Conservation (phyloP, 2,888 invertebrate species). For the Andrena dorsata region DNA sequence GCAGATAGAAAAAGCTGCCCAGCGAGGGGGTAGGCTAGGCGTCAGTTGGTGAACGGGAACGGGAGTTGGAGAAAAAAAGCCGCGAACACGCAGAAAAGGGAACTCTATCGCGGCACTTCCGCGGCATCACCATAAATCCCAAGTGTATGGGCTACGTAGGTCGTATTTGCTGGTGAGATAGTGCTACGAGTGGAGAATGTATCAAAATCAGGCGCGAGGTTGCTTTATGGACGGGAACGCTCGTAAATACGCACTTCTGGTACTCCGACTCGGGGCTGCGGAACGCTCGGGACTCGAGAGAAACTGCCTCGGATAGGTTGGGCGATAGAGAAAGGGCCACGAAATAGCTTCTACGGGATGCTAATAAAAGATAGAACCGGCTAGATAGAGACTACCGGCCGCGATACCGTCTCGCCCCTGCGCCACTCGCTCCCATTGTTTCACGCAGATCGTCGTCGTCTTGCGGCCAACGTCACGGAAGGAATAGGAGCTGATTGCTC, state of each 20-base stretch:
- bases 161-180: constrained; percentile 85
- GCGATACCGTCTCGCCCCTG: constrained; percentile 69
- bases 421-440: constrained; percentile 75
- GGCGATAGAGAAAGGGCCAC: constrained; percentile 81
- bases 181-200: constrained; percentile 84
- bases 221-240: constrained; percentile 85
- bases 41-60: neutral
- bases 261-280: constrained; percentile 77
- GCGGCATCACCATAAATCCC: constrained; percentile 83
- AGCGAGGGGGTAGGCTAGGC: neutral
- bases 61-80: constrained; percentile 22
- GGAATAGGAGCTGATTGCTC: constrained; percentile 60
- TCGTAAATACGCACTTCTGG: constrained; percentile 85
- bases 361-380: constrained; percentile 83
- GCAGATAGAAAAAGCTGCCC: neutral
- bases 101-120: constrained; percentile 73
- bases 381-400: constrained; percentile 74
- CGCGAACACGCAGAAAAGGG: constrained; percentile 68
- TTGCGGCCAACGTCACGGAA: constrained; percentile 56
- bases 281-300: constrained; percentile 77
- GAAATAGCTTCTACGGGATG: constrained; percentile 83
- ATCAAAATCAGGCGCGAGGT: constrained; percentile 85
- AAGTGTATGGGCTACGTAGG: constrained; percentile 82
- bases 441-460: constrained; percentile 71
- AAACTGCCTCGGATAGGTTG: constrained; percentile 78